Percentiles rank a stretch among this genome's conserved stretches.
These are phyloP conservation scores for Melanotus villosus DNA, from an alignment of 2,888 invertebrate genomes.

Conservation along the genomic window DNA sequence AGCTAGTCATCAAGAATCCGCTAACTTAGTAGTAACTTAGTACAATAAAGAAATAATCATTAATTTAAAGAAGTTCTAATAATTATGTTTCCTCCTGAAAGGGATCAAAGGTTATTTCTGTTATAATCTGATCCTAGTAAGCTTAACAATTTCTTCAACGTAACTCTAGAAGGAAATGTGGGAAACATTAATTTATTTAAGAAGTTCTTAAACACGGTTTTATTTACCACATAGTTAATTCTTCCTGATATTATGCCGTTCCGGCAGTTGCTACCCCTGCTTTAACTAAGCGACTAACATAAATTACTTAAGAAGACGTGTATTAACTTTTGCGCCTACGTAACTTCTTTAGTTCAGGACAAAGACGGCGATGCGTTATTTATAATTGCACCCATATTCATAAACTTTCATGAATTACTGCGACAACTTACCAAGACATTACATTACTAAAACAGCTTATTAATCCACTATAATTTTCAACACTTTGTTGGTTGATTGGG, in stretches of 20 bases:
- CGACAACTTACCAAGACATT: background rate
- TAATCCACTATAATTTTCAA: conserved; percentile 27
- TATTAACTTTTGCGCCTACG: conserved; percentile 21
- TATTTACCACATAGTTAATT: background rate
- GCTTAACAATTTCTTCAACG: background rate
- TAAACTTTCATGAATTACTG: conserved; percentile 24
- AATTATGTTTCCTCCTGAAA: too few relatives aligned
- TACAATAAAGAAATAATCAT: too few relatives aligned
- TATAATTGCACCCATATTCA: conserved; percentile 17
- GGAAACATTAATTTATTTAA: background rate
- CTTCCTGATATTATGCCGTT: conserved; percentile 5
- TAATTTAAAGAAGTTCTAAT: too few relatives aligned
- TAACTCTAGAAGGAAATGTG: background rate
- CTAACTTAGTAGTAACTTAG: too few relatives aligned
- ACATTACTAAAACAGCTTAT: conserved; percentile 5
- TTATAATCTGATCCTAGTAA: background rate
- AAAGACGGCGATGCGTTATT: conserved; percentile 17
- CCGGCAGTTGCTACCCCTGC: conserved; percentile 25
- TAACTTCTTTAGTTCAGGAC: conserved; percentile 17
- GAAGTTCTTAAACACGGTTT: background rate
- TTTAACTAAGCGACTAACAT: background rate
- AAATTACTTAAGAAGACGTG: conserved; percentile 10
- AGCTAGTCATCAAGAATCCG: too few relatives aligned
- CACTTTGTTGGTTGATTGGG: background rate
- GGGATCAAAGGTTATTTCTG: too few relatives aligned